phyloP scores from a whole-genome alignment of 2,113 vertebrate genomes.

The Colossoma macropomum region DNA sequence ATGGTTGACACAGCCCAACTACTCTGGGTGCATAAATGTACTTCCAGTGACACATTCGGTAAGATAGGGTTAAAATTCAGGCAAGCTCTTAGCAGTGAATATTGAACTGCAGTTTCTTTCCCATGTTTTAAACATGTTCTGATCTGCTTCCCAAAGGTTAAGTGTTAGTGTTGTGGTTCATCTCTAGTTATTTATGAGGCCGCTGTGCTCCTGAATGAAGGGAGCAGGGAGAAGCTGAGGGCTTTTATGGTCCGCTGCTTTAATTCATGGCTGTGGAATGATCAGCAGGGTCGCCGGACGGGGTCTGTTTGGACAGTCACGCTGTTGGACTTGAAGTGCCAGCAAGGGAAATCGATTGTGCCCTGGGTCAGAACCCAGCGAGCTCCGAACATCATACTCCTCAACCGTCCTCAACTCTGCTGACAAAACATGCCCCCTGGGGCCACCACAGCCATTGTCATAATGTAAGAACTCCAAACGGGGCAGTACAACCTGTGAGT shows the following conservation, averaged over 20 bases:
- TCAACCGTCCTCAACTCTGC: slow-evolving; percentile 31
- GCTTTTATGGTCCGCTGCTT: slow-evolving; percentile 27
- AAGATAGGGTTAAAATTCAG: background rate
- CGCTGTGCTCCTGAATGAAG: slow-evolving; percentile 21
- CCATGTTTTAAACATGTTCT: slow-evolving; percentile 30
- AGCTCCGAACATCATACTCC: slow-evolving; percentile 42
- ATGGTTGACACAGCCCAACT: too few relatives aligned
- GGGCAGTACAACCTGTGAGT: background rate
- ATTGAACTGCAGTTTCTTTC: slow-evolving; percentile 2
- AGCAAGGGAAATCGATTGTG: slow-evolving; percentile 46
- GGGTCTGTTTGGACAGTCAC: slow-evolving; percentile 55
- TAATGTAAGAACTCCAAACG: background rate
- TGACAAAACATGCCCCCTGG: slow-evolving; percentile 22
- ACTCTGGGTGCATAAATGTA: background rate
- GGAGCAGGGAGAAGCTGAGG: background rate
- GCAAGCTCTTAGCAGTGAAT: background rate
- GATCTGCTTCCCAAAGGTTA: slow-evolving; percentile 47
- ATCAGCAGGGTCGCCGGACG: slow-evolving; percentile 15
- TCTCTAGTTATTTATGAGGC: slow-evolving; percentile 50
- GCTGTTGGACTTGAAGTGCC: slow-evolving; percentile 23
- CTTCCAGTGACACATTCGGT: background rate
- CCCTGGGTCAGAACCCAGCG: slow-evolving; percentile 45
- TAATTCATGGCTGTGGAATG: slow-evolving; percentile 23
- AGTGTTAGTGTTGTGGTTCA: slow-evolving; percentile 46
- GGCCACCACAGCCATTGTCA: slow-evolving; percentile 25